A percentile compares a stretch with the other conserved stretches of the same genome.
Conservation (phyloP, 2,797 vertebrate genomes). For the Galaxias olidus region DNA sequence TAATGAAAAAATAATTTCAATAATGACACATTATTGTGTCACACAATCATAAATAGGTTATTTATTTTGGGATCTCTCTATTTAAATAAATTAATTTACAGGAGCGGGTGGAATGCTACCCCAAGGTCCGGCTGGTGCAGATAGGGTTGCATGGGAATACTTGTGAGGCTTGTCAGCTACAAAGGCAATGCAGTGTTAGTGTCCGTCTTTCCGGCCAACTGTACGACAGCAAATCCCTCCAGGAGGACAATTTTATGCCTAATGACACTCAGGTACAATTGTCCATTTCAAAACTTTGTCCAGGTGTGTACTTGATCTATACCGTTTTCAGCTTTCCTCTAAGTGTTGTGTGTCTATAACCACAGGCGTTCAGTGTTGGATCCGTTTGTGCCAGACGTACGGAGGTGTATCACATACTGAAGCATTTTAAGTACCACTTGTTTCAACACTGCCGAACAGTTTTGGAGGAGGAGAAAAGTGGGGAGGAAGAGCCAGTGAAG, state of each 20-base stretch:
- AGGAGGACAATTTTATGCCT: conserved; percentile 80
- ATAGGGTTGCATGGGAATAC: conserved; percentile 16
- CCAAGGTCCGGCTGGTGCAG: conserved; percentile 54
- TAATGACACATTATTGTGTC: no score
- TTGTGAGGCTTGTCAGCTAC: conserved; percentile 80
- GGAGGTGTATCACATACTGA: conserved; percentile 79
- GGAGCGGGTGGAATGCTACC: conserved; percentile 83
- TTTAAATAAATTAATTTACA: no score
- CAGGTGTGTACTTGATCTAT: not conserved
- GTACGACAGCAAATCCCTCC: conserved; percentile 73
- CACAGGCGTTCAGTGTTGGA: conserved; percentile 77
- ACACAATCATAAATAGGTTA: no score
- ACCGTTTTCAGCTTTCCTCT: no score
- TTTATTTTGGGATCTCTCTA: no score
- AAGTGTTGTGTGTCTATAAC: conserved; percentile 26
- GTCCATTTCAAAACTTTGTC: no score
- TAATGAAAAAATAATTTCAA: no score
- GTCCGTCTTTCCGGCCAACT: conserved; percentile 78
- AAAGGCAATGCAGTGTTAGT: conserved; percentile 62
- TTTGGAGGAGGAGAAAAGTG: conserved; percentile 39
- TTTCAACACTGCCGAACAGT: conserved; percentile 70
- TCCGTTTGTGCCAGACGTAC: conserved; percentile 77
- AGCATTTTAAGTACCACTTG: conserved; percentile 84
- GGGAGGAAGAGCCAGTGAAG: conserved; percentile 72
- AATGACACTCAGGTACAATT: conserved; percentile 83